phyloP scores from a whole-genome alignment of 2,797 vertebrate genomes.

The Valencia hispanica region DNA sequence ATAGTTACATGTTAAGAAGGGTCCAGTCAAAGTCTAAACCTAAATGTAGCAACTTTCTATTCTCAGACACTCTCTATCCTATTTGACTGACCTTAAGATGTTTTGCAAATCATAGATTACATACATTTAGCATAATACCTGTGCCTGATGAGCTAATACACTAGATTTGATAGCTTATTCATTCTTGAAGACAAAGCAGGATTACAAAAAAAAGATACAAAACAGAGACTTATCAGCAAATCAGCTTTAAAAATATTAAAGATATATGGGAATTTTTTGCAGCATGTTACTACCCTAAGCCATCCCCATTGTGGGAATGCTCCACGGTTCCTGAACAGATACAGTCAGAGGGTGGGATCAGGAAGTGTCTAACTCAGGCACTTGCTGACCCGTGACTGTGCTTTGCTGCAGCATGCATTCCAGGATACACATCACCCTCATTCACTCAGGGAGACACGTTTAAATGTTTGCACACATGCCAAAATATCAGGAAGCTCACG shows the following conservation, averaged over 20 bases:
- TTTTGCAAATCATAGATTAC: too few species aligned
- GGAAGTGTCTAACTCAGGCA: constrained; percentile 24
- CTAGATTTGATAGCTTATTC: constrained; percentile 3
- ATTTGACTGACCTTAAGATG: too few species aligned
- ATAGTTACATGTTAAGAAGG: too few species aligned
- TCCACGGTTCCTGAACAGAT: constrained; percentile 52
- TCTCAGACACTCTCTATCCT: too few species aligned
- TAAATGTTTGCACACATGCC: constrained; percentile 10
- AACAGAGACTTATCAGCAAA: constrained; percentile 21
- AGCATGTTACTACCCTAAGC: constrained; percentile 39
- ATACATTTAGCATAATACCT: too few species aligned
- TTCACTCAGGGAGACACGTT: constrained; percentile 27
- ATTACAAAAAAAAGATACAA: constrained; percentile 3
- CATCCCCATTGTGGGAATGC: constrained; percentile 36
- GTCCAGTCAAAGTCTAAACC: too few species aligned
- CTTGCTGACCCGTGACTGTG: constrained; percentile 58
- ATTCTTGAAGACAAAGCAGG: background rate
- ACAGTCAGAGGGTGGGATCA: background rate
- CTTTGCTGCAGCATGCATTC: constrained; percentile 60
- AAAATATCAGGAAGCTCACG: constrained; percentile 8
- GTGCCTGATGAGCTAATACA: background rate
- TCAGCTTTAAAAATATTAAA: constrained; percentile 23
- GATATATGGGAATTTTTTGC: constrained; percentile 34
- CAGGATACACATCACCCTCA: constrained; percentile 55
- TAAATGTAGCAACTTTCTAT: too few species aligned